Conservation (phyloP, 1,140 invertebrate species). For the Ceratina calcarata region DNA sequence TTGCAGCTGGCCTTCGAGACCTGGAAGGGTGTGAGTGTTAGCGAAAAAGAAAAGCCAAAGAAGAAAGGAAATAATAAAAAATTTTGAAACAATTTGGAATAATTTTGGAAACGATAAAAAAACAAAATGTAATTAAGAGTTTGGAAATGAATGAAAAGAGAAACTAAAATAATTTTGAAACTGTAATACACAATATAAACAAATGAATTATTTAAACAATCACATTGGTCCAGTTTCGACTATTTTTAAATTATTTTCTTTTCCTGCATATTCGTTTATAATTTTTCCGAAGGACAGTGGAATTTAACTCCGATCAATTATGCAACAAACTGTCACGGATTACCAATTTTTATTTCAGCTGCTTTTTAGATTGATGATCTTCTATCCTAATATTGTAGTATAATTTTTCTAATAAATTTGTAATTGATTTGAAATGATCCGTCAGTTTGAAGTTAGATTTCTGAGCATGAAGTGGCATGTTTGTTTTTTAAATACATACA, state of each 20-base stretch:
- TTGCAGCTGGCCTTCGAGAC: conserved; percentile 42
- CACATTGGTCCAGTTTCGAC: conserved; percentile 14
- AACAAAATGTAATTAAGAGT: background rate
- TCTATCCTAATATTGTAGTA: background rate
- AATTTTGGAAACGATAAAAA: background rate
- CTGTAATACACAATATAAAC: background rate
- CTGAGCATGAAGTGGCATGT: background rate
- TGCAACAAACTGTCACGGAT: background rate
- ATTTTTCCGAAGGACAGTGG: background rate
- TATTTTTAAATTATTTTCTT: background rate
- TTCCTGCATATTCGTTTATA: background rate
- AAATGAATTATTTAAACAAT: background rate
- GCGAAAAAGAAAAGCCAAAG: conserved; percentile 75
- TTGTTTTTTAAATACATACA: background rate
- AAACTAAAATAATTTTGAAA: background rate
- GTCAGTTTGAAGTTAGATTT: background rate
- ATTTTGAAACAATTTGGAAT: background rate
- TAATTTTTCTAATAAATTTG: background rate
- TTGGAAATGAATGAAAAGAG: background rate
- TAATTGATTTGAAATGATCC: background rate
- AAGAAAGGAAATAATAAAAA: background rate
- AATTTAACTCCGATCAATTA: background rate
- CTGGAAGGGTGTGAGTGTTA: conserved; percentile 80
- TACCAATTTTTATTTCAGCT: background rate
- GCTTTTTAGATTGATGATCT: background rate